Conservation (phyloP, 2,797 vertebrate genomes). For the Enteromius fasciolatus region DNA sequence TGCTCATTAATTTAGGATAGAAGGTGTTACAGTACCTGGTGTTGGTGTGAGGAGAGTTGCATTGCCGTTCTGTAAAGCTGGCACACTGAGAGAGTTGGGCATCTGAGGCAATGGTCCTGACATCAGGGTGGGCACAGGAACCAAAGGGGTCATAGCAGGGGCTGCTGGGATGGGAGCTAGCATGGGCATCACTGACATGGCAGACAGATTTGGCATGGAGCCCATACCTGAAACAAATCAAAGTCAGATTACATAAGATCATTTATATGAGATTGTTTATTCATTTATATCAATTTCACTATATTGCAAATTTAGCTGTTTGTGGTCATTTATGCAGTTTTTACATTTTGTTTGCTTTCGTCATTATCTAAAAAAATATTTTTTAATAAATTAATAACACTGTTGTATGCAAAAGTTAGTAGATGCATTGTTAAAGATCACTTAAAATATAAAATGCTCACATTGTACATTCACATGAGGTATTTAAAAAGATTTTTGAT, state of each 20-base stretch:
- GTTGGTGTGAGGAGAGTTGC: conserved; percentile 82
- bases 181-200: conserved; percentile 82
- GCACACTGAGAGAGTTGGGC: conserved; percentile 81
- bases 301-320: background rate
- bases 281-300: background rate
- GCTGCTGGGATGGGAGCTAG: conserved; percentile 77
- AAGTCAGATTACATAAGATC: background rate
- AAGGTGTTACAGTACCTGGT: conserved; percentile 63
- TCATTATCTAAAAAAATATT: background rate
- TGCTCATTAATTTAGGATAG: background rate
- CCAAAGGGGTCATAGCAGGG: conserved; percentile 76
- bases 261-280: background rate
- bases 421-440: background rate
- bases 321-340: background rate
- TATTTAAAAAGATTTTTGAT: background rate
- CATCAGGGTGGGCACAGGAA: conserved; percentile 69
- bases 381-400: background rate
- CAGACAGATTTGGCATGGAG: conserved; percentile 86
- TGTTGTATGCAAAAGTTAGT: background rate
- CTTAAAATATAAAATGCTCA: background rate
- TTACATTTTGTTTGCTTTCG: background rate
- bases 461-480: background rate
- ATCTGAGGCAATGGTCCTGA: conserved; percentile 77
- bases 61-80: conserved; percentile 87
- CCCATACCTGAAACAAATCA: conserved; percentile 82